A percentile compares a stretch with the other conserved stretches of the same genome.
These are phyloP conservation scores for Dinocampus coccinellae DNA, from an alignment of 2,888 invertebrate species.

Conservation along the genomic window DNA sequence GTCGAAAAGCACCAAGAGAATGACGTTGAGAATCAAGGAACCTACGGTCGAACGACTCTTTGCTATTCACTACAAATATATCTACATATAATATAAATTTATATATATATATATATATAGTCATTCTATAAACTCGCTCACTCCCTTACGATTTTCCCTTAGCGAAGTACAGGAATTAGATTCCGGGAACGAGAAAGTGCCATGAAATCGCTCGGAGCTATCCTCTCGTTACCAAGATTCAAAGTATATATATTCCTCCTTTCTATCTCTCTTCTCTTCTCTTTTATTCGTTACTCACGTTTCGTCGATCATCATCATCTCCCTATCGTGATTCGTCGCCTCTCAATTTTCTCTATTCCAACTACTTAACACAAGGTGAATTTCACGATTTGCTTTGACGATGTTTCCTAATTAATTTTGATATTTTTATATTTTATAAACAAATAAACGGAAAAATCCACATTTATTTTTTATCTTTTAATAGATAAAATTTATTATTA, in stretches of 20 bases:
- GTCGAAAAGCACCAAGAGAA: background rate
- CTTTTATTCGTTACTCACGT: background rate
- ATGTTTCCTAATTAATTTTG: background rate
- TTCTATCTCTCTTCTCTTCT: background rate
- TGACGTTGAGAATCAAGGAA: background rate
- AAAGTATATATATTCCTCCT: background rate
- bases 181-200: background rate
- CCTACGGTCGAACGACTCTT: background rate
- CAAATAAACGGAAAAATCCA: too few relatives aligned
- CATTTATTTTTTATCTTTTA: too few relatives aligned
- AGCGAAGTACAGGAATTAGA: background rate
- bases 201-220: background rate
- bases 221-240: background rate
- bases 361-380: background rate
- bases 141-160: background rate
- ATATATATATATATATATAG: background rate
- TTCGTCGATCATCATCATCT: background rate
- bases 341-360: background rate
- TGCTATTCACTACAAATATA: conserved; percentile 1
- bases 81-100: conserved; percentile 1
- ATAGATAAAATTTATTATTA: too few relatives aligned
- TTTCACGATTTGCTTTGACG: background rate
- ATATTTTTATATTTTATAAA: background rate
- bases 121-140: background rate
- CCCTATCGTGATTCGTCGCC: background rate